Evolutionary conservation across 2,888 invertebrate species (phyloP), one percentile per base, ranked within the genome.

Genomic region (Clostera curtula): DNA sequence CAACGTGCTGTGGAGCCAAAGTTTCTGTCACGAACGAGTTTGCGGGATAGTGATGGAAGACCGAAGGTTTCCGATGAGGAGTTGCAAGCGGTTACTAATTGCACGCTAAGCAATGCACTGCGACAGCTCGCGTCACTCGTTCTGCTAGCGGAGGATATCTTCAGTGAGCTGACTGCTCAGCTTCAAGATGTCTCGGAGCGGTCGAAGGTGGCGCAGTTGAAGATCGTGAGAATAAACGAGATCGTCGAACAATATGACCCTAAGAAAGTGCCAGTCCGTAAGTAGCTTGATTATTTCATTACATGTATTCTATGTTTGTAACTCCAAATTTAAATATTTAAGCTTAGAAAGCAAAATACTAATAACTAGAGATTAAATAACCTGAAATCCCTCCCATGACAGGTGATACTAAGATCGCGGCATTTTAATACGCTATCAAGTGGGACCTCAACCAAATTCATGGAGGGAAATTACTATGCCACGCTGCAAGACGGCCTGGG

Each of bases 221-320:
- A 90, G 66, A 87, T 96, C 51, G 86, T 86, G 49, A 83, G 77
- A 50, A 88, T 95, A 52, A 90, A 91, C 63, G 88, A 88, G 49
- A 86, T 88, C 56, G 90, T 94, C 55, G 86, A 86, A 56, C 84
- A 85, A 41, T 91, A 89, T 77, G 93, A 96, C 76, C 95, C 96
- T 36, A 95, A 93, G 86, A 91, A 90, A 77, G 93, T 95, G 68
- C 89, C 94, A 90, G 95, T 96, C 87, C 95, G 96, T 96, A 86
- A 96, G 96, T 96, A 85, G 27, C 38, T 27, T 4, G 15, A 38
- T 28, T 5, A 16, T 43, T 44, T 40, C 27, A 40, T 36, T 34
- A 10, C 18, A 16, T 35, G 16, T 36, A 26, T 31, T 24, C 12
- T 14, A 20, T 21, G 15, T n/a, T n/a, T n/a, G n/a, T n/a, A n/a